These are phyloP conservation scores for Parelbella ahira DNA, from an alignment of 2,888 invertebrate genomes.

Conservation along the genomic window DNA sequence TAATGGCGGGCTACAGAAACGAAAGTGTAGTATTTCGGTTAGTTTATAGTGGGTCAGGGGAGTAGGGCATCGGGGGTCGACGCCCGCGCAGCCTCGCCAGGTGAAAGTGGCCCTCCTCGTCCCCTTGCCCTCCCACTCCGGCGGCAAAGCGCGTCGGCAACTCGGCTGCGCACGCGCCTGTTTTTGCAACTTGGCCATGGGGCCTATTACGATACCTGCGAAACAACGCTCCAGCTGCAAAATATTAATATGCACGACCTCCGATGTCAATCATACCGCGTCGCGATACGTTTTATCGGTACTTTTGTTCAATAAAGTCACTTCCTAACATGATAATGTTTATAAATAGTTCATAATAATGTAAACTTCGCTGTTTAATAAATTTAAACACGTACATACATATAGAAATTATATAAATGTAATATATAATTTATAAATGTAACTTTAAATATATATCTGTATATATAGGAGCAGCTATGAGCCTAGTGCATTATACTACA, in stretches of 20 bases:
- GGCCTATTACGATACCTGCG: constrained; percentile 71
- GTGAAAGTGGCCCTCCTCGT: constrained; percentile 73
- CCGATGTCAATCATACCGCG: constrained; percentile 58
- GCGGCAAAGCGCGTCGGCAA: constrained; percentile 53
- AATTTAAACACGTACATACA: no score
- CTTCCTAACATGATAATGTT: constrained; percentile 6
- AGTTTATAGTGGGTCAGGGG: constrained; percentile 73
- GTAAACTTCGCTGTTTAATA: no score
- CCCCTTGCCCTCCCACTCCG: constrained; percentile 45
- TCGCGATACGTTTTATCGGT: constrained; percentile 24
- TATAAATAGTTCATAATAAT: no score
- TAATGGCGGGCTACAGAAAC: constrained; percentile 68
- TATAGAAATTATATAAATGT: no score
- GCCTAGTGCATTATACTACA: no score
- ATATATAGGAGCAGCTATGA: no score
- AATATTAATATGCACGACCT: constrained; percentile 68
- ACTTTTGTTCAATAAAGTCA: neutral
- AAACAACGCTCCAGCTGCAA: constrained; percentile 65
- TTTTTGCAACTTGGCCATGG: constrained; percentile 80
- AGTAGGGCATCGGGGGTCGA: constrained; percentile 76
- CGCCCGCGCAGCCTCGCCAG: constrained; percentile 77
- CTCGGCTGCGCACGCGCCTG: constrained; percentile 71
- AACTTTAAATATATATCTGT: no score
- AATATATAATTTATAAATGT: no score
- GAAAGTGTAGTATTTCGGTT: constrained; percentile 76